Evolutionary conservation across 2,888 invertebrate genomes (phyloP), one percentile per base, ranked within the genome.

Genomic region (Calephelis perditalis): DNA sequence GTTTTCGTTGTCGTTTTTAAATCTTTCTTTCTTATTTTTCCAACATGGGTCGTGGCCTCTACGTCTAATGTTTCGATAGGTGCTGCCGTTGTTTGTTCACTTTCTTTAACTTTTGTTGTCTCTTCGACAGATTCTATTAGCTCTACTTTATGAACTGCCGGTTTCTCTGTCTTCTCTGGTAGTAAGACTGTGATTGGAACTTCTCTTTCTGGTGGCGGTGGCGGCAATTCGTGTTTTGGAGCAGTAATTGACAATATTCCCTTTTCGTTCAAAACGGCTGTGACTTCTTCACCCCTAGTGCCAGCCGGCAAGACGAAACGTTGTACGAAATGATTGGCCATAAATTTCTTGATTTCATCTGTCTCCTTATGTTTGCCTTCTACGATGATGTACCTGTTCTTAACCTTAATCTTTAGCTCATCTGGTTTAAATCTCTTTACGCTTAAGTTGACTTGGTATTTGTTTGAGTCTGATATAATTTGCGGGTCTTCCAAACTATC

Each of bases 1-100:
- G 77, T 77, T 68, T 88, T 87, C 3, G 78, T 77, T 3, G 79
- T 78, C 3, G 79, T 77, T 61, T 89, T 90, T 26, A 90, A 68
- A 35, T 89, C 90, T 72, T 90, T 90, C 75, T 90, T 90, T 59
- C 88, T 77, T n/a, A 86, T 89, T 69, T 89, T 90, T 0, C 90
- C 88, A 1, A 81, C 76, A 63, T 87, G 84, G 0, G 86, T 84
- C 3, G 87, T 86, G 2, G 84, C 82, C 67, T 86, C 87, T 8
- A 77, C 73, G 10, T 84, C 85, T 10, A 82, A 60, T 61, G 82
- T 79, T 44, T 84, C 84, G 0, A 84, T 62, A 0, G 85, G 79
- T 2, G 76, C 71, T 11, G 74, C 77, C 5, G 75, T 62, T 11
- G 63, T 57, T 35, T 58, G 57, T 7, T 62, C 60, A 5, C 63